These are phyloP conservation scores for Chaetodon trifasciatus DNA, from an alignment of 2,797 vertebrate genomes.

Conservation along the genomic window DNA sequence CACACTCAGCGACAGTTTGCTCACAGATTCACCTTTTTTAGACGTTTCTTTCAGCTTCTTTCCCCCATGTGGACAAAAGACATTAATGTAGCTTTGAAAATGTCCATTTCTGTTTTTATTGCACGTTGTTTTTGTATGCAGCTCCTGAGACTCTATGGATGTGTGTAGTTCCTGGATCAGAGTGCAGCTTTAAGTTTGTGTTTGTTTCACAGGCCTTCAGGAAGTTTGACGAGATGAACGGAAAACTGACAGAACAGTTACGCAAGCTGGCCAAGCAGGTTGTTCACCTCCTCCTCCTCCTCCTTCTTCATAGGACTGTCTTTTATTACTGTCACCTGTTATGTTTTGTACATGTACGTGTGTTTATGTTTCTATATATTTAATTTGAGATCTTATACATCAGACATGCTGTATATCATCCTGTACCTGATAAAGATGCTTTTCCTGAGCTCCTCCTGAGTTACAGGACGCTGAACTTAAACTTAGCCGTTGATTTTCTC, in stretches of 20 bases:
- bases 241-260: conserved; percentile 90
- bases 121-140: background rate
- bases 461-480: too few species aligned
- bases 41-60: background rate
- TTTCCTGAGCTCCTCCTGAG: too few species aligned
- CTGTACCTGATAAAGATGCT: background rate
- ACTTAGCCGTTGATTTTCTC: too few species aligned
- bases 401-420: background rate
- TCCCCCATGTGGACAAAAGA: background rate
- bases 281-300: background rate
- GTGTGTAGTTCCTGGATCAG: too few species aligned
- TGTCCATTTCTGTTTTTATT: too few species aligned
- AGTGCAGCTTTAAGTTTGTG: background rate
- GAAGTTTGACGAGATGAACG: conserved; percentile 93
- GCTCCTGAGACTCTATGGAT: background rate
- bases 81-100: background rate
- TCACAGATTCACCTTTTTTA: background rate
- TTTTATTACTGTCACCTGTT: background rate
- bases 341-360: background rate
- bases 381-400: background rate
- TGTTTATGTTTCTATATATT: background rate
- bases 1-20: background rate
- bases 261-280: conserved; percentile 92
- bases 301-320: background rate
- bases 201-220: conserved; percentile 86